Conservation (phyloP, 2,113 vertebrate genomes). For the Tricholaema leucomelas region DNA sequence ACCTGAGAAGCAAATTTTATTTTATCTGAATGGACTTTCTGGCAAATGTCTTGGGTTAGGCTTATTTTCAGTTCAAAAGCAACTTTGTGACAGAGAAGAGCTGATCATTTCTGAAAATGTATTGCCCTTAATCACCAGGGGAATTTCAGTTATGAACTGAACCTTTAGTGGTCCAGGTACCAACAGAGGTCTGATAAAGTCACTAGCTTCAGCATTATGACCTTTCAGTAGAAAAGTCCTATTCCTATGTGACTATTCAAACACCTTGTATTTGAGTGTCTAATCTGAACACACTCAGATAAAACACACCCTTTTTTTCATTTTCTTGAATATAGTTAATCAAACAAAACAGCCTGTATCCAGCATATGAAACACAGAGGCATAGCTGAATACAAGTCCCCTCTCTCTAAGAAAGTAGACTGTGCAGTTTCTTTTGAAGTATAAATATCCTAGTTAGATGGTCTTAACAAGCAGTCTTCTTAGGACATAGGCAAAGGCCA, state of each 20-base stretch:
- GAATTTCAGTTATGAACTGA: neutral
- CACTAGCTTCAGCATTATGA: rapidly evolving
- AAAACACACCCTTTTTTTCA: neutral
- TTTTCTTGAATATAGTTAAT: neutral
- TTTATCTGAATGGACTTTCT: neutral
- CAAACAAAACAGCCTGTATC: neutral
- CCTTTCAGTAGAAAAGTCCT: neutral
- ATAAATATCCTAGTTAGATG: neutral
- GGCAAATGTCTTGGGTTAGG: neutral
- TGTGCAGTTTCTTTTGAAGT: neutral
- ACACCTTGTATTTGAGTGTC: neutral
- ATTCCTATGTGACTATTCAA: neutral
- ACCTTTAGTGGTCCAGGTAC: neutral
- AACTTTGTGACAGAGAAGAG: neutral
- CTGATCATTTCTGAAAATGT: neutral
- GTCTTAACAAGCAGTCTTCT: neutral
- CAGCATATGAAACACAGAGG: neutral
- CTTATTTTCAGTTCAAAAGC: neutral
- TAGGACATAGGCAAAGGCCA: neutral
- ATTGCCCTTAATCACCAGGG: neutral
- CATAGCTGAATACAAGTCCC: neutral
- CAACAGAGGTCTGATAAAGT: neutral
- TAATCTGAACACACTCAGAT: neutral
- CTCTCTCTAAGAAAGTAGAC: neutral
- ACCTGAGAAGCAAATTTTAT: neutral